Conservation (phyloP, 2,888 invertebrate species). For the Rhamphomyia laevipes region DNA sequence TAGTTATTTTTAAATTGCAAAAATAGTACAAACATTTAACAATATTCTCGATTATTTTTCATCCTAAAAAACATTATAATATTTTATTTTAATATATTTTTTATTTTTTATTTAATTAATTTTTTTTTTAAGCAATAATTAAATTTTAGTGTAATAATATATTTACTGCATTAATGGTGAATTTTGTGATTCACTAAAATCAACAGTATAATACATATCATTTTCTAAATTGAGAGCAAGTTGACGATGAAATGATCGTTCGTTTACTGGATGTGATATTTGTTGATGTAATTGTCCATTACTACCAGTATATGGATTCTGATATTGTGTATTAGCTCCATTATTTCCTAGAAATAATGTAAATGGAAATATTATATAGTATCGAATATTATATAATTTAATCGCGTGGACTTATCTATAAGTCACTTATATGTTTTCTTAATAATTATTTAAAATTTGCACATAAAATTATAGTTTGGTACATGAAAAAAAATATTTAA, state of each 20-base stretch:
- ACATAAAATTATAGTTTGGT: too few species aligned
- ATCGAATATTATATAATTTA: too few species aligned
- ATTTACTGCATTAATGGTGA: slow-evolving; percentile 61
- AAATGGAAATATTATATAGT: slow-evolving; percentile 9
- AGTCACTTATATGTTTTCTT: too few species aligned
- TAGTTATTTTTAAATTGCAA: too few species aligned
- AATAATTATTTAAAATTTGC: too few species aligned
- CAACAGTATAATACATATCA: slow-evolving; percentile 67
- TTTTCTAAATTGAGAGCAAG: slow-evolving; percentile 51
- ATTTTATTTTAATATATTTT: slow-evolving; percentile 3
- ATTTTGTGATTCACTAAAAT: slow-evolving; percentile 65
- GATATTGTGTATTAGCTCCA: slow-evolving; percentile 6
- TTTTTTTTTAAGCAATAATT: slow-evolving; percentile 7
- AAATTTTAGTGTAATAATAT: slow-evolving; percentile 6
- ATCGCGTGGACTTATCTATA: too few species aligned
- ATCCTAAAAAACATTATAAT: too few species aligned
- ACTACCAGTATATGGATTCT: slow-evolving; percentile 15
- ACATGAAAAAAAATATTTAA: too few species aligned
- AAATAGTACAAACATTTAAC: too few species aligned
- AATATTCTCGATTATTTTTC: too few species aligned
- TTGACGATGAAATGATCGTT: slow-evolving; percentile 40
- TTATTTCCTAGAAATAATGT: slow-evolving; percentile 14
- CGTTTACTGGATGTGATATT: slow-evolving; percentile 27
- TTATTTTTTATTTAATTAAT: slow-evolving; percentile 8
- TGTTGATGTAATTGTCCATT: slow-evolving; percentile 24